Percentiles rank a stretch among this genome's conserved stretches.
Evolutionary conservation across 1,140 invertebrate genomes (phyloP).

Genomic region (Zaprionus capensis): DNA sequence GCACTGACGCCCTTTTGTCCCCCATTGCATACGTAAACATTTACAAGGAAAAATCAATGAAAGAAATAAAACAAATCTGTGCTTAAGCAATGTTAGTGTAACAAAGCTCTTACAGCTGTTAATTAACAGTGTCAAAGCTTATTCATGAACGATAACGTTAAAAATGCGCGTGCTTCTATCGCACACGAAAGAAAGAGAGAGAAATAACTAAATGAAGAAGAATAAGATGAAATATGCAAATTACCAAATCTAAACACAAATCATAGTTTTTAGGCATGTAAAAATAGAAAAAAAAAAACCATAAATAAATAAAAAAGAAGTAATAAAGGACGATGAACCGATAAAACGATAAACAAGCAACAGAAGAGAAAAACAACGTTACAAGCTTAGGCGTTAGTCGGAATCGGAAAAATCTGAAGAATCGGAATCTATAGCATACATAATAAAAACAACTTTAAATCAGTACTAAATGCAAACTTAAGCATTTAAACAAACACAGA

Average conservation of each 20-base stretch:
- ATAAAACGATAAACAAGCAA: not conserved
- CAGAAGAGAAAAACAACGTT: conserved; percentile 11
- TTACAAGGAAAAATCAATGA: conserved; percentile 18
- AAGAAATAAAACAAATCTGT: conserved; percentile 12
- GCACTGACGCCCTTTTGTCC: not conserved
- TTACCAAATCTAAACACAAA: conserved; percentile 71
- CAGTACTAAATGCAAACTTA: conserved; percentile 56
- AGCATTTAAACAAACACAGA: conserved; percentile 59
- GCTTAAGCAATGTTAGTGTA: conserved; percentile 48
- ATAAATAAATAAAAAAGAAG: conserved; percentile 20
- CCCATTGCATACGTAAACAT: conserved; percentile 32
- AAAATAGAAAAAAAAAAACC: conserved; percentile 52
- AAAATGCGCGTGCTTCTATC: conserved; percentile 46
- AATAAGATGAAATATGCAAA: conserved; percentile 29
- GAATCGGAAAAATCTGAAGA: conserved; percentile 13
- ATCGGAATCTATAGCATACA: conserved; percentile 46
- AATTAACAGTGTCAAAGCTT: conserved; percentile 31
- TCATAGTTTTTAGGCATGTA: conserved; percentile 75
- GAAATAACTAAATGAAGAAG: conserved; percentile 35
- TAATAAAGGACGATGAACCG: conserved; percentile 13
- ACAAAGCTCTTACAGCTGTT: conserved; percentile 24
- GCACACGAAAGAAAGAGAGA: conserved; percentile 1
- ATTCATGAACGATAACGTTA: conserved; percentile 33
- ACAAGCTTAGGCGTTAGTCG: conserved; percentile 26
- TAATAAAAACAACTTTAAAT: conserved; percentile 30